Evolutionary conservation across 2,797 vertebrate genomes (phyloP), one percentile per base, ranked within the genome.

Genomic region (Streptopelia turtur): DNA sequence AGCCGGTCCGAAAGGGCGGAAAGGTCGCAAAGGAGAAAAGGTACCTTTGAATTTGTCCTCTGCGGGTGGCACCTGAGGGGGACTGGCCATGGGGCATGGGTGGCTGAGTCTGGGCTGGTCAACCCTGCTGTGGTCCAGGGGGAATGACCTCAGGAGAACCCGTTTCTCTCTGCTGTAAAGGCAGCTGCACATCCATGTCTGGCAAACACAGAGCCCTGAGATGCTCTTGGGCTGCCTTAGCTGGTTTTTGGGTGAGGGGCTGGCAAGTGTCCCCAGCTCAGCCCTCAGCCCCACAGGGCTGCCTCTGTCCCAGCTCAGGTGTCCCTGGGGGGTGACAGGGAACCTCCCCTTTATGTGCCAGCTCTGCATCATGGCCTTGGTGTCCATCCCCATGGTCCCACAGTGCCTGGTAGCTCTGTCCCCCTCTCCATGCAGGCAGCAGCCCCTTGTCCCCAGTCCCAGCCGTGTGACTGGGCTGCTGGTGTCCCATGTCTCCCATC

Each of bases 1-100:
- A 68, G 91, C 89, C 2, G 99, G 99, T 30, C 93, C 95, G 20
- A 98, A 98, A 91, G 99, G 99, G 43, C 97, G 95, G 75, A 97
- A 94, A 33, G 98, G 98, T 31, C 13, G 11, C 30, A 98, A 98
- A 95, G 99, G 99, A 95, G 98, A 98, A 30, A 98, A 98, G 98
- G 99, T 99, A 96, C 24, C 90, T 23, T n/a, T 1, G 1, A 30
- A 83, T 18, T 27, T 13, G 7, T 59, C 6, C 31, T 59, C 56
- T 47, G n/a, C 1, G 2, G 13, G 2, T 70, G 85, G 74, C 49
- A 72, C 28, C 45, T 5, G 18, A n/a, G 9, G 59, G 76, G 41
- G 0, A 39, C 25, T 1, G 6, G 66, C 57, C 14, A 3, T 16
- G 1, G 16, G 57, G 11, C 5, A 21, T 2, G 5, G 65, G 25